These are phyloP conservation scores for Neodontobutis hainanensis DNA, from an alignment of 2,113 vertebrate species.

Conservation along the genomic window DNA sequence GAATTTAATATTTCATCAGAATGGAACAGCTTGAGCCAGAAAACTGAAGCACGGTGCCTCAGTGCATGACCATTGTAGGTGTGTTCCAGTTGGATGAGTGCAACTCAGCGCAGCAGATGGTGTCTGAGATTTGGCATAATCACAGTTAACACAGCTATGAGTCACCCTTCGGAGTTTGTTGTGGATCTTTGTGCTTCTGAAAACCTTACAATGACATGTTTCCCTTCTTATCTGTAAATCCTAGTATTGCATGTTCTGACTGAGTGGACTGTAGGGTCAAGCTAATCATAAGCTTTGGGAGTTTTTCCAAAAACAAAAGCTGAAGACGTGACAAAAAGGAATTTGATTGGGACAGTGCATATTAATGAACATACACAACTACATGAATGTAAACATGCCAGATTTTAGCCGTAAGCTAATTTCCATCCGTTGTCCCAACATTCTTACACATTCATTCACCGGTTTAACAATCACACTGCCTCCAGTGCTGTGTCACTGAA, in stretches of 20 bases:
- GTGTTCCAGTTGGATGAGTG: constrained; percentile 27
- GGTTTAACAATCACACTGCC: too few relatives aligned
- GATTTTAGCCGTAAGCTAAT: too few relatives aligned
- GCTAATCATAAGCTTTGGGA: too few relatives aligned
- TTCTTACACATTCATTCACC: too few relatives aligned
- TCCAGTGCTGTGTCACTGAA: too few relatives aligned
- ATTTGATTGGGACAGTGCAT: too few relatives aligned
- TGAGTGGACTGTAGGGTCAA: not conserved
- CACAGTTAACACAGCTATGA: constrained; percentile 19
- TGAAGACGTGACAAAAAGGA: too few relatives aligned
- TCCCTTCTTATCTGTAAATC: too few relatives aligned
- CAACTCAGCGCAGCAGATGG: constrained; percentile 45
- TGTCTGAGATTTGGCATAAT: constrained; percentile 44
- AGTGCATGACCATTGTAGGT: constrained; percentile 20
- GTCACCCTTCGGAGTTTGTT: constrained; percentile 6
- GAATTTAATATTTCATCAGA: constrained; percentile 24
- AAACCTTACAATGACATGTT: not conserved
- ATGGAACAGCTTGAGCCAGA: constrained; percentile 8
- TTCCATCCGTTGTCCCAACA: too few relatives aligned
- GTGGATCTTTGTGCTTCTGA: not conserved
- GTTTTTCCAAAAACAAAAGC: too few relatives aligned
- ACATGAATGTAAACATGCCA: too few relatives aligned
- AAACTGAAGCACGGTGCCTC: not conserved
- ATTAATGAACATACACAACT: too few relatives aligned
- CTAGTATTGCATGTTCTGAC: not conserved